Base-by-base conservation (phyloP, 35 echinoderm and acorn worm genomes). In the Nesometra sesokonis region DNA sequence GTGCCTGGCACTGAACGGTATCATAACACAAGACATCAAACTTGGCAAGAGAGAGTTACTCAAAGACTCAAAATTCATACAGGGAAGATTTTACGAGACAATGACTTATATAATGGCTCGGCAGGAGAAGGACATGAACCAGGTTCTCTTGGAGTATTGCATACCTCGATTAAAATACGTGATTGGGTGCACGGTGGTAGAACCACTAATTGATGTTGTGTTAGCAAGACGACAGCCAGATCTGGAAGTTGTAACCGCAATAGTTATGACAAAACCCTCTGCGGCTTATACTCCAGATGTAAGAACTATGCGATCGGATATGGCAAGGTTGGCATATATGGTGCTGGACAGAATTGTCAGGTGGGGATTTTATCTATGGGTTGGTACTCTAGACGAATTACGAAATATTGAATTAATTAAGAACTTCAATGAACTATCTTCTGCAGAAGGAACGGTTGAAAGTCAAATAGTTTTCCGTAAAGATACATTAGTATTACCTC, bases 301-400 rank as follows among this genome's bases (percentile, higher is more conserved):
- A 7, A 47, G 94, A 76, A 83, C 85, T 47, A 81, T 91, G 23
- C 77, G 91, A 13, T 91, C 89, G 11, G 94, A 97, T 38, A 97
- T 97, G 94, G 89, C 94, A 11, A 92, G 94, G 17, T 47, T 93
- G 67, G 94, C 94, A 0, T 93, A 91, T 37, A 80, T 97, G 32
- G 86, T 97, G 30, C 77, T 97, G 27, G 94, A 97, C 77, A 82
- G 91, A 33, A 89, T 86, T 21, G 84, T 81, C 47, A 83, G 89
- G 30, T 97, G 94, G 94, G 94, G 91, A 4, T 97, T 97, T 81
- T 97, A 91, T 46, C 77, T 97, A 23, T 97, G 94, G 94, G 79
- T 88, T 8, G 94, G 94, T 11, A 90, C 91, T 7, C 37, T 97
- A 11, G 91, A 97, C 27, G 94, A 97, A 84, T 57, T 97, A 31